Base-by-base conservation (phyloP, 2,797 vertebrate species). In the Falco rusticolus region DNA sequence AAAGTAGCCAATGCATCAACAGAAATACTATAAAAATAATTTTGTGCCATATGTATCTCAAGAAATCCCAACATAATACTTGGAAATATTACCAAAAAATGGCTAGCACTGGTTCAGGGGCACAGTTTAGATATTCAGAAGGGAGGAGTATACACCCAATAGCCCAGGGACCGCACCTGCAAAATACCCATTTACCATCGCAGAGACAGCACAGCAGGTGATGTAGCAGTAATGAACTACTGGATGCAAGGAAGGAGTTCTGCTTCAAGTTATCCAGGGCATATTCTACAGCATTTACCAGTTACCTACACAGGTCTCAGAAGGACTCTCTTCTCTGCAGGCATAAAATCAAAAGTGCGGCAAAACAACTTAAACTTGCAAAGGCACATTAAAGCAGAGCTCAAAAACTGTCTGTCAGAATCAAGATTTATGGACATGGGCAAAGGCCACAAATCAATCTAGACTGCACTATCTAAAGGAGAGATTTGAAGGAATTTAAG, bases 361-460 rank as follows among this genome's bases (percentile, higher is more conserved):
- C 74, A 89, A 85, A 93, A 93, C 51, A 92, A 57, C 68, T 88
- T 69, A 16, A 91, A 95, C 47, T 92, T 91, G 81, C 84, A 92
- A 84, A 95, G 80, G 81, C 25, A 72, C 64, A 70, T 92, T 88
- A 97, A 91, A 95, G 81, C 69, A 78, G 33, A 93, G 31, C 79
- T 96, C 66, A 80, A 94, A 88, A 92, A 34, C 60, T 39, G 28
- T 26, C 80, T 63, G 76, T 70, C 89, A 96, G 86, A 94, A 89
- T 78, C 84, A 86, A 88, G 89, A 94, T 56, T 59, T 84, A 95
- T 50, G 66, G 89, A 76, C 60, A 34, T 4, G 24, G 60, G 64
- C 84, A 95, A 95, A 95, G 84, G 70, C 87, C 90, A 91, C 88
- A 92, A 92, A 95, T 96, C 89, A 96, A 65, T 78, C 87, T 4